These are phyloP conservation scores for Pelobates fuscus DNA, from an alignment of 2,113 vertebrate genomes.

Conservation along the genomic window DNA sequence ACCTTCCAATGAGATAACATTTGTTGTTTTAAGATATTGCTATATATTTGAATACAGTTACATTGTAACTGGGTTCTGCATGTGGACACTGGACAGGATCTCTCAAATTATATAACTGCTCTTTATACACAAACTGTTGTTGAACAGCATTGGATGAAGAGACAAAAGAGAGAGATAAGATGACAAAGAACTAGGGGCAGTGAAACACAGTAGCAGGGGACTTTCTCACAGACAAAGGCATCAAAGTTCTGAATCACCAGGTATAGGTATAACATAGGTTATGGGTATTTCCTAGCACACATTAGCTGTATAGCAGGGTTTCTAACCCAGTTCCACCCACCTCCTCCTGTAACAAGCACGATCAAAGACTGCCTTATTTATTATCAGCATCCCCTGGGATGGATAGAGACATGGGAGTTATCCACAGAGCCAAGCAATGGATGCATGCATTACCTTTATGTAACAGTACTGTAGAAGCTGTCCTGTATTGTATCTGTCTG, in stretches of 20 bases:
- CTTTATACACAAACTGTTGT: not conserved
- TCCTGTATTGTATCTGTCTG: constrained; percentile 27
- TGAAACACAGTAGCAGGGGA: not conserved
- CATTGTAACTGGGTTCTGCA: too few relatives aligned
- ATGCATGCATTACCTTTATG: constrained; percentile 21
- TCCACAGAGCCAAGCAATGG: not conserved
- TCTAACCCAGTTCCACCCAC: not conserved
- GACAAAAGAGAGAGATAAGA: not conserved
- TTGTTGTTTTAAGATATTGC: too few relatives aligned
- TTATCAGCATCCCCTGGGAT: not conserved
- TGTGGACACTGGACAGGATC: too few relatives aligned
- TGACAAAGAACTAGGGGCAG: not conserved
- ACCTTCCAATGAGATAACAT: too few relatives aligned
- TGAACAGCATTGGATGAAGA: not conserved
- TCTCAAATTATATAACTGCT: too few relatives aligned
- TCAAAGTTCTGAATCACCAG: constrained; percentile 6
- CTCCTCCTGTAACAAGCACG: not conserved
- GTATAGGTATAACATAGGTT: not conserved
- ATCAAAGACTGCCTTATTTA: not conserved
- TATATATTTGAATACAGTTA: too few relatives aligned
- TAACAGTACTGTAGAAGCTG: not conserved
- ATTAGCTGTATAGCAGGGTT: constrained; percentile 19
- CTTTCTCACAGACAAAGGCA: not conserved
- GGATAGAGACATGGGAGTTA: not conserved
- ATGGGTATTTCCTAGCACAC: constrained; percentile 7